Evolutionary conservation across 1,140 invertebrate species (phyloP).

Genomic region (Wasmannia auropunctata): DNA sequence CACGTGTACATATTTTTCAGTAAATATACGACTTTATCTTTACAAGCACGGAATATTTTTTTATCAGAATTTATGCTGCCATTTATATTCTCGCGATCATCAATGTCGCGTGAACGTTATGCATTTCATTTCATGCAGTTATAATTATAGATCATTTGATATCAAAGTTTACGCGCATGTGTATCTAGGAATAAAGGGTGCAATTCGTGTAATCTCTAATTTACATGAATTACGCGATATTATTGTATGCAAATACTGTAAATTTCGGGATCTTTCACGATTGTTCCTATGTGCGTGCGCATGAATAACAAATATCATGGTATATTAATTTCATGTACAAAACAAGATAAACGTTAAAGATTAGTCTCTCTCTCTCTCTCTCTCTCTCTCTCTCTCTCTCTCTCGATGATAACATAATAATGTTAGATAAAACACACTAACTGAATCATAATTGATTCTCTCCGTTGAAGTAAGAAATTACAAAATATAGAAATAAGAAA

Average conservation of each 20-base stretch:
- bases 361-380: no score
- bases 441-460: background rate
- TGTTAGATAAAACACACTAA: background rate
- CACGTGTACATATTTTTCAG: background rate
- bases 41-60: background rate
- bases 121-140: conserved; percentile 42
- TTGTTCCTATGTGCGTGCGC: conserved; percentile 8
- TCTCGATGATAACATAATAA: background rate
- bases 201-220: conserved; percentile 62
- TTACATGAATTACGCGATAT: conserved; percentile 65
- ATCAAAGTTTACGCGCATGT: conserved; percentile 51
- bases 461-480: background rate
- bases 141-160: conserved; percentile 61
- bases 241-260: conserved; percentile 54
- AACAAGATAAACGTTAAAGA: background rate
- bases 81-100: background rate
- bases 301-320: conserved; percentile 65
- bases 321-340: conserved; percentile 34
- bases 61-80: background rate
- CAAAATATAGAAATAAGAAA: background rate
- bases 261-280: conserved; percentile 34
- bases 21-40: conserved; percentile 1
- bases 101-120: background rate
- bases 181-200: conserved; percentile 47
- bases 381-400: no score